Evolutionary conservation across 2,113 vertebrate genomes (phyloP), one percentile per base, ranked within the genome.

Genomic region (Penelope pileata): DNA sequence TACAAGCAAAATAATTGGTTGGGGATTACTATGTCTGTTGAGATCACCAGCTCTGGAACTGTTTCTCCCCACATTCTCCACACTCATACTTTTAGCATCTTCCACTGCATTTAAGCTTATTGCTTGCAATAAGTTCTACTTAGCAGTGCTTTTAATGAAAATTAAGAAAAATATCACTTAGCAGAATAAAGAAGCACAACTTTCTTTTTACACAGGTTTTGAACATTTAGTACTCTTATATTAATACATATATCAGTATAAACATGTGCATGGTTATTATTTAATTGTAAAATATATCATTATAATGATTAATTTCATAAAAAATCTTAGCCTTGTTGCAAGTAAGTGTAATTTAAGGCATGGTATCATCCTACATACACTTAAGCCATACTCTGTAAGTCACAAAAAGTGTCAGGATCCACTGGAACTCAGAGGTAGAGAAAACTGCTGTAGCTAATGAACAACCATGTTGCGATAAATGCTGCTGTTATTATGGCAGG

Each of bases 1-100:
- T 94, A 94, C 92, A 93, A 90, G 91, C 86, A 79, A 83, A 74
- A 90, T 58, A 85, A 92, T 82, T 88, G 91, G 62, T 29, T 73
- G 60, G 34, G 69, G 67, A 82, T 94, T 96, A 82, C 23, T 10
- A 4, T 32, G 34, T 77, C 94, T 34, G 3, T 48, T 30, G 63
- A 78, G 70, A 73, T 47, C 78, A 64, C 82, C 76, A 51, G 48
- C 90, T 78, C 16, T 73, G 24, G 6, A 66, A 64, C 53, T 62
- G 45, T 26, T 90, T 83, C 47, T 83, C 24, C 47, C 34, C 12
- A 94, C 64, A 27, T 78, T 70, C 51, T 68, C 54, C 68, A 68
- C 47, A 43, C n/a, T 7, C 17, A 22, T 11, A 16, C 40, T 92
- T 93, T 59, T 82, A 80, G 56, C 73, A 60, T 32, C 64, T 83